These are phyloP conservation scores for Linepithema humile DNA, from an alignment of 1,140 invertebrate species.

Conservation along the genomic window DNA sequence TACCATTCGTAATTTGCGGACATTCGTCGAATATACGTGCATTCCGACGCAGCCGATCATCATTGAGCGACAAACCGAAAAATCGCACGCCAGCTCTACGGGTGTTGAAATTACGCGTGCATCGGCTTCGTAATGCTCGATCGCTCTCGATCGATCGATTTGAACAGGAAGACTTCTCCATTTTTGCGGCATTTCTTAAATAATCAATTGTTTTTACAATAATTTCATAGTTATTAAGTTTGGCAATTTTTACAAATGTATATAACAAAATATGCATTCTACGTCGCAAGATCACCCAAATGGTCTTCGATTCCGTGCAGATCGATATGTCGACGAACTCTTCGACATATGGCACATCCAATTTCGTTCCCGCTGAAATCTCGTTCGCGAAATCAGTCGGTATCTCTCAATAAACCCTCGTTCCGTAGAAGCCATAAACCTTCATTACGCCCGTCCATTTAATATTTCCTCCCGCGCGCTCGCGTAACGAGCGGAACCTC, in stretches of 20 bases:
- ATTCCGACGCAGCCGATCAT: background rate
- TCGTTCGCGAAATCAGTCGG: constrained; percentile 50
- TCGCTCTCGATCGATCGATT: background rate
- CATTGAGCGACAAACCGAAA: constrained; percentile 3
- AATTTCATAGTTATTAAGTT: background rate
- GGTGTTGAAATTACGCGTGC: background rate
- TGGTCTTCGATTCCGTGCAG: background rate
- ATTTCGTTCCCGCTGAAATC: constrained; percentile 23
- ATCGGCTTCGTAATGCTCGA: background rate
- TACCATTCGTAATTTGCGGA: constrained; percentile 73
- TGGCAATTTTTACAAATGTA: background rate
- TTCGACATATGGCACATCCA: constrained; percentile 9
- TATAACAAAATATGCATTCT: no score
- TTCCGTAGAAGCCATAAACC: constrained; percentile 38
- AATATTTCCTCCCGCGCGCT: constrained; percentile 16
- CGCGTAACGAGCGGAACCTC: constrained; percentile 33
- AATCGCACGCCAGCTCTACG: background rate
- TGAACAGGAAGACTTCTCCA: background rate
- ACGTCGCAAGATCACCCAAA: background rate
- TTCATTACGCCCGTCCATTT: constrained; percentile 49
- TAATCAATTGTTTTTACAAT: background rate
- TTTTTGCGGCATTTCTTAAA: background rate
- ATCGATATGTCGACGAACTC: constrained; percentile 26
- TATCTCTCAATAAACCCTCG: constrained; percentile 38
- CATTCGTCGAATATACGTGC: background rate